phyloP scores from a whole-genome alignment of 2,888 invertebrate genomes.

The Antheraea assamensis region DNA sequence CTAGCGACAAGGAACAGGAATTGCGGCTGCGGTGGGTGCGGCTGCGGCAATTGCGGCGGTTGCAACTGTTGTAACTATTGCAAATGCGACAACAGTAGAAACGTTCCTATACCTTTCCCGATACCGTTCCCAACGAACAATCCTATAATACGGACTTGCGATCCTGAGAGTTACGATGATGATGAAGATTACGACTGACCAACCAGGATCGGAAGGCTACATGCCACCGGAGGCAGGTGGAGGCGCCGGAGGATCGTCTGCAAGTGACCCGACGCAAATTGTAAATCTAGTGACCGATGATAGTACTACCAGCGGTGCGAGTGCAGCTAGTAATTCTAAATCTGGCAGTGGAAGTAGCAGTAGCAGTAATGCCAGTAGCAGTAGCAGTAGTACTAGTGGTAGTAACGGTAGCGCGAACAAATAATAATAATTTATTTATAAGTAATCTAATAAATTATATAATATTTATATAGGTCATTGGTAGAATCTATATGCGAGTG shows the following conservation, averaged over 20 bases:
- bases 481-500: background rate
- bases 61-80: slow-evolving; percentile 42
- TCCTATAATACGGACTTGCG: slow-evolving; percentile 42
- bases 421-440: background rate
- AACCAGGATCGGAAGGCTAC: background rate
- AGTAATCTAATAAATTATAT: background rate
- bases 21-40: slow-evolving; percentile 30
- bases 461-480: slow-evolving; percentile 1
- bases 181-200: slow-evolving; percentile 22
- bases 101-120: slow-evolving; percentile 58
- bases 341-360: slow-evolving; percentile 1
- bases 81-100: slow-evolving; percentile 40
- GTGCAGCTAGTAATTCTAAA: slow-evolving; percentile 8
- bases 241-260: slow-evolving; percentile 20
- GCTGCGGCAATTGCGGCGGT: slow-evolving; percentile 26
- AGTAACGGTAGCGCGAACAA: background rate
- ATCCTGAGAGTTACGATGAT: slow-evolving; percentile 25
- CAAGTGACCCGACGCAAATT: slow-evolving; percentile 24
- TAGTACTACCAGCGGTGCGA: slow-evolving; percentile 4
- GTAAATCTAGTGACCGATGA: slow-evolving; percentile 34
- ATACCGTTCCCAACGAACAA: slow-evolving; percentile 58
- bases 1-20: slow-evolving; percentile 50
- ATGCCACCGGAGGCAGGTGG: slow-evolving; percentile 12
- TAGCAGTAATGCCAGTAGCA: background rate
- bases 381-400: background rate